phyloP scores from a whole-genome alignment of 92 coral and sea anemone species.

The Siderastrea siderea region DNA sequence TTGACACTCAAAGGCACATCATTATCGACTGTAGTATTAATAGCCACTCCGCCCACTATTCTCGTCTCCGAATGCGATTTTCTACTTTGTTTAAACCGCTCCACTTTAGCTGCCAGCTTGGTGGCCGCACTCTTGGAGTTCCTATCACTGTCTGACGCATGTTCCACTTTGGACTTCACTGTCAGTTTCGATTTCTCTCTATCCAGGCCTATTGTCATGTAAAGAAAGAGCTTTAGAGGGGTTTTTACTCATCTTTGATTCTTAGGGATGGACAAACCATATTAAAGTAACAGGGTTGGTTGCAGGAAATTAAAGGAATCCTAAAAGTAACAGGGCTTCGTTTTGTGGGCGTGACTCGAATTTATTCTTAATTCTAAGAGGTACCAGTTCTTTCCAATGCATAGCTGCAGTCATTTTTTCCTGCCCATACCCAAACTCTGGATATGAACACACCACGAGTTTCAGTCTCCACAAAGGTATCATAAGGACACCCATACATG shows the following conservation, averaged over 20 bases:
- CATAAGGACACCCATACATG: not conserved
- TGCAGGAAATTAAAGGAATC: too few relatives aligned
- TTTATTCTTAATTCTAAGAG: too few relatives aligned
- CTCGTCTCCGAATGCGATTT: constrained; percentile 90
- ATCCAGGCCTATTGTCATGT: constrained; percentile 27
- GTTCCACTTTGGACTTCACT: constrained; percentile 16
- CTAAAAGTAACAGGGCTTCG: too few relatives aligned
- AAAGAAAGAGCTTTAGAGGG: not conserved
- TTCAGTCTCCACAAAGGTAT: not conserved
- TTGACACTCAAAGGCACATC: constrained; percentile 76
- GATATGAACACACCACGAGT: too few relatives aligned
- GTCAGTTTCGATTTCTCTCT: constrained; percentile 41
- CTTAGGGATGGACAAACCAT: too few relatives aligned
- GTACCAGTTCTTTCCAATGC: too few relatives aligned
- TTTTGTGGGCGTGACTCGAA: too few relatives aligned
- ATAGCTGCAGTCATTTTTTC: too few relatives aligned
- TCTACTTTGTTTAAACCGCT: constrained; percentile 74
- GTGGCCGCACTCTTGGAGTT: constrained; percentile 53
- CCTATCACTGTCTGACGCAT: constrained; percentile 28
- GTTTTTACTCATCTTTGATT: too few relatives aligned
- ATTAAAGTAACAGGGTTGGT: too few relatives aligned
- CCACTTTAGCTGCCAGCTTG: constrained; percentile 72
- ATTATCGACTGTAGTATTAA: constrained; percentile 68
- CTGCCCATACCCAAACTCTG: too few relatives aligned
- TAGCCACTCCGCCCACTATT: constrained; percentile 98